A percentile compares a stretch with the other conserved stretches of the same genome.
Evolutionary conservation across 2,113 vertebrate species (phyloP).

Genomic region (Regulus satrapa): DNA sequence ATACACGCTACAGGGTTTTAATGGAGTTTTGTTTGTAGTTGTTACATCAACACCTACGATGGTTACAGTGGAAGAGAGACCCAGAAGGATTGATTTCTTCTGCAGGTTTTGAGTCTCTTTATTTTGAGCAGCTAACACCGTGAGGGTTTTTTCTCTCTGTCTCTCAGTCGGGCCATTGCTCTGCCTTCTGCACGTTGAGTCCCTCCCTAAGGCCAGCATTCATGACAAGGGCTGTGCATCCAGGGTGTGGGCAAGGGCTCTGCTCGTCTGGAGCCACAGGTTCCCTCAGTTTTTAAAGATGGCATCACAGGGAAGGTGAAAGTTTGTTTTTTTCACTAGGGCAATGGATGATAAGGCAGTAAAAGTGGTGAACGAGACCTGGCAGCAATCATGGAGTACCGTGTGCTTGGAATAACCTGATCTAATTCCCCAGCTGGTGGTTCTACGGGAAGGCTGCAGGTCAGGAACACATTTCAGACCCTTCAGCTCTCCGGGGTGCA

Average conservation of each 20-base stretch:
- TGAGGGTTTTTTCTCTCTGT: neutral
- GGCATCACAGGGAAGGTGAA: neutral
- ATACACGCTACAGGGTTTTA: fast-evolving
- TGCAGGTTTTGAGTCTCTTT: neutral
- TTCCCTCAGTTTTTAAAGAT: neutral
- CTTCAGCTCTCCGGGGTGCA: too few species aligned
- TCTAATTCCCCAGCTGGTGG: too few species aligned
- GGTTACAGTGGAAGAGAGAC: neutral
- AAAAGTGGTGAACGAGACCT: neutral
- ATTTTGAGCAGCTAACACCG: neutral
- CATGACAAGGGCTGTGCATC: neutral
- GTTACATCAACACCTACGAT: neutral
- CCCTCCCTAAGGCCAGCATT: neutral
- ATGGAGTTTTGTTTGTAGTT: neutral
- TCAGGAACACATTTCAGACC: neutral
- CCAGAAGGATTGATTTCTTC: neutral
- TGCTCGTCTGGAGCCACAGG: neutral
- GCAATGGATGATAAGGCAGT: neutral
- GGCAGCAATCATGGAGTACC: fast-evolving
- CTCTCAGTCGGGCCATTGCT: neutral
- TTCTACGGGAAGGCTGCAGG: neutral
- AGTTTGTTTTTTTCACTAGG: neutral
- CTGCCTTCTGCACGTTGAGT: fast-evolving
- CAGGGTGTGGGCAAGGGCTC: neutral
- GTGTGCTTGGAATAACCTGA: neutral